Evolutionary conservation across 2,113 vertebrate genomes (phyloP).

Genomic region (Megalops atlanticus): DNA sequence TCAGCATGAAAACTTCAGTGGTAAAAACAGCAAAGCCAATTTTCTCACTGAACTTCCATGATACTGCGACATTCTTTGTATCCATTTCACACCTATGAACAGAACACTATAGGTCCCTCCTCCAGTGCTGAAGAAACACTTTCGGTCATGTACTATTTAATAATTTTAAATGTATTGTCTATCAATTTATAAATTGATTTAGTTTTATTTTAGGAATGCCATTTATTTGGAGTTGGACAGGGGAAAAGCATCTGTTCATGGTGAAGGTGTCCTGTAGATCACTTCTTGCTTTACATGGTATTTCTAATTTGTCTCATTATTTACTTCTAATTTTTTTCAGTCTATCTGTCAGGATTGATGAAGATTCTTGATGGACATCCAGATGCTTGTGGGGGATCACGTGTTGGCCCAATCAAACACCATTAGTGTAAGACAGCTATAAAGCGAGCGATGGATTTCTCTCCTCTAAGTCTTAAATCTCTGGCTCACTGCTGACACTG

Average conservation of each 20-base stretch:
- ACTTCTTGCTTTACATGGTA: neutral
- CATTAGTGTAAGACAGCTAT: conserved; percentile 5
- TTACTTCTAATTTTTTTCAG: neutral
- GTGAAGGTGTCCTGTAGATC: neutral
- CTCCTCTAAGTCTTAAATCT: conserved; percentile 35
- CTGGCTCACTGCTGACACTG: conserved; percentile 33
- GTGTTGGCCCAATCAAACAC: neutral
- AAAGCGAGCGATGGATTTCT: conserved; percentile 8
- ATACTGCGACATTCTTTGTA: too few relatives aligned
- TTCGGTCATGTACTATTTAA: too few relatives aligned
- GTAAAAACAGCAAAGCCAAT: too few relatives aligned
- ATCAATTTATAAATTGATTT: too few relatives aligned
- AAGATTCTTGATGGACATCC: neutral
- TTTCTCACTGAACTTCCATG: too few relatives aligned
- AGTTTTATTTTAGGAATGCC: too few relatives aligned
- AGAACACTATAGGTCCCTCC: too few relatives aligned
- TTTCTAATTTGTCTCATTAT: neutral
- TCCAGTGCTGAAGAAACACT: too few relatives aligned
- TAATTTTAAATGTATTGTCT: too few relatives aligned
- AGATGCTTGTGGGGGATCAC: neutral
- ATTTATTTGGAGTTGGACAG: neutral
- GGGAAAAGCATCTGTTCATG: neutral
- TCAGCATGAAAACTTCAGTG: too few relatives aligned
- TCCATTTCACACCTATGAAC: too few relatives aligned
- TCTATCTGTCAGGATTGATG: conserved; percentile 13